Base-by-base conservation (phyloP, 2,797 vertebrate species). In the Geotria australis region DNA sequence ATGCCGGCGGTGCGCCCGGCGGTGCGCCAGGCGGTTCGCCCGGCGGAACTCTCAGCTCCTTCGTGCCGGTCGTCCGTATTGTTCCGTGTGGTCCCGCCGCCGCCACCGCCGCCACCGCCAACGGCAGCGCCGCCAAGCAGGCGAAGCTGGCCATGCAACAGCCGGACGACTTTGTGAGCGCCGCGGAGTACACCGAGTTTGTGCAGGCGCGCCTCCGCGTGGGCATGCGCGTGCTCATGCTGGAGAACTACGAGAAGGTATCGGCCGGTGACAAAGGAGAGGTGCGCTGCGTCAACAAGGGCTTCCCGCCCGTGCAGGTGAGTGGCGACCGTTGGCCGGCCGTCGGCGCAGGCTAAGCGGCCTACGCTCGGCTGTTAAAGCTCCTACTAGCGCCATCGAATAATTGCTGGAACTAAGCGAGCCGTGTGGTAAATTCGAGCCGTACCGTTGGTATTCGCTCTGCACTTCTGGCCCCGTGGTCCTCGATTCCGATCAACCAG, bases 61-160 rank as follows among this genome's bases (percentile, higher is more conserved):
- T 96, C 79, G 83, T 86, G 2, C 89, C 86, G 2, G 77, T 79
- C 63, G 84, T 24, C 24, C 24, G 24, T 38, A 24, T 38, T 24
- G 24, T 24, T 38, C 24, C 24, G 24, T 38, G 24, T 5, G 3
- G 24, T 24, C 38, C 5, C 24, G 24, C 83, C 56, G 74, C 75
- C 72, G 83, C 70, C 57, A 64, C 78, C 60, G 68, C 77, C 57
- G 74, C 75, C 69, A 83, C 81, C 68, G 79, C 82, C 70, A 96
- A 95, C 46, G 85, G 89, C 53, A 84, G 84, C 7, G 78, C 94
- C 71, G 79, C 93, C 60, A 96, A 96, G 75, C 80, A 79, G 8
- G 66, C 80, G 9, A 78, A 75, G 24, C 4, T 38, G 24, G 24
- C 51, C 51, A 24, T 55, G n/a, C 8, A 24, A 55, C 24, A n/a